Base-by-base conservation (phyloP, 2,888 invertebrate species). In the Pterostichus madidus region DNA sequence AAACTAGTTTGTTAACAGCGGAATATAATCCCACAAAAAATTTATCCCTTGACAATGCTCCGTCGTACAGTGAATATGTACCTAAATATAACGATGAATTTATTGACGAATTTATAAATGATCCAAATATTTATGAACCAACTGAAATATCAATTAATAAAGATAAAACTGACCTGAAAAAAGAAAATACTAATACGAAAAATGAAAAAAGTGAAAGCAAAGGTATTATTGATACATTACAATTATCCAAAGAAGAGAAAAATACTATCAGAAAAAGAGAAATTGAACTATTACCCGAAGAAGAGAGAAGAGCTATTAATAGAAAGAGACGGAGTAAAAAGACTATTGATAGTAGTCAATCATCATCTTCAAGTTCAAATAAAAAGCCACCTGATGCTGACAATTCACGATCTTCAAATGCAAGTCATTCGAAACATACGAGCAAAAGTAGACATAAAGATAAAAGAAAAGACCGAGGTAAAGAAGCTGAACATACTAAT, bases 41-140 rank as follows among this genome's bases (percentile, higher is more conserved):
- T 59, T 49, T 75, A 31, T 53, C 73, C 24, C 35, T 71, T 13
- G 59, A 31, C 24, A 31, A 8, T 59, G 24, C 24, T 61, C 39
- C 52, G 15, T 49, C 31, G 13, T 52, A 31, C 35, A 71, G 24
- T 39, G 80, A 80, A 71, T 80, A 80, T 44, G 80, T 81, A 24
- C 81, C 81, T 13, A 81, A 81, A 5, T 81, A 75, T 32, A 61
- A 46, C 39, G 81, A 81, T 44, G 81, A 81, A 46, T 81, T 81
- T 75, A 81, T 81, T 56, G 81, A 81, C 49, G 75, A 73, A 10
- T 81, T 81, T 46, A 8, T 81, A 44, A 81, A 75, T 59, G 81
- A 81, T 44, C 75, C 81, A 5, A 81, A 75, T 49, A 81, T 81
- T 56, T 81, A 75, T 17, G 81, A 81, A 46, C 81, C 81, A 15